Percentiles rank a stretch among this genome's conserved stretches.
Conservation (phyloP, 1,140 invertebrate genomes). For the Macrotrachela quadricornifera region DNA sequence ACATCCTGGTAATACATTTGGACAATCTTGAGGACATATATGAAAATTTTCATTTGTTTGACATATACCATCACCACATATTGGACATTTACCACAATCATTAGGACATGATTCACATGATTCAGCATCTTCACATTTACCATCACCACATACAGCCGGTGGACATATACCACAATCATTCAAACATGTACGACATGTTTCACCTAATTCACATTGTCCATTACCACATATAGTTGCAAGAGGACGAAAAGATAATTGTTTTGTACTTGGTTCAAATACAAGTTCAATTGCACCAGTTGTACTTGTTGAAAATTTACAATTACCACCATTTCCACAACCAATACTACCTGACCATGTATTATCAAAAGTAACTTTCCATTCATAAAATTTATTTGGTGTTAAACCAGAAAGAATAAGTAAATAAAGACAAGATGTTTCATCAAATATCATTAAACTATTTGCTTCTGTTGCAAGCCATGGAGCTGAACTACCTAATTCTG, state of each 20-base stretch:
- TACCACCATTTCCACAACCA: background rate
- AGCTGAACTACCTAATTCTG: background rate
- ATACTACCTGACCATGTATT: background rate
- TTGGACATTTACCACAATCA: constrained; percentile 8
- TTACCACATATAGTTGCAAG: constrained; percentile 5
- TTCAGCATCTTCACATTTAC: no score
- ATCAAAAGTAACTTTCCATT: constrained; percentile 6
- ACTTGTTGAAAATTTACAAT: constrained; percentile 3
- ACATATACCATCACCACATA: constrained; percentile 7
- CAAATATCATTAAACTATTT: constrained; percentile 1
- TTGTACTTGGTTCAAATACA: constrained; percentile 4
- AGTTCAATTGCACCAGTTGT: constrained; percentile 1
- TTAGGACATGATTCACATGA: background rate
- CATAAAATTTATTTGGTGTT: background rate
- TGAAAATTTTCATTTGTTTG: constrained; percentile 3
- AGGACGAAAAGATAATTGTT: background rate
- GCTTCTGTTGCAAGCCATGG: background rate
- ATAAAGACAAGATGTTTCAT: background rate
- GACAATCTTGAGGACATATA: constrained; percentile 5
- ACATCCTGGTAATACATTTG: constrained; percentile 6
- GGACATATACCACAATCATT: constrained; percentile 7
- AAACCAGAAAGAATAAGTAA: background rate
- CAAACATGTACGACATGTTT: constrained; percentile 4
- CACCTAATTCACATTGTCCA: constrained; percentile 1
- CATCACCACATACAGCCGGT: constrained; percentile 3